Evolutionary conservation across 35 echinoderm and acorn worm species (phyloP).

Genomic region (Eucidaris tribuloides): DNA sequence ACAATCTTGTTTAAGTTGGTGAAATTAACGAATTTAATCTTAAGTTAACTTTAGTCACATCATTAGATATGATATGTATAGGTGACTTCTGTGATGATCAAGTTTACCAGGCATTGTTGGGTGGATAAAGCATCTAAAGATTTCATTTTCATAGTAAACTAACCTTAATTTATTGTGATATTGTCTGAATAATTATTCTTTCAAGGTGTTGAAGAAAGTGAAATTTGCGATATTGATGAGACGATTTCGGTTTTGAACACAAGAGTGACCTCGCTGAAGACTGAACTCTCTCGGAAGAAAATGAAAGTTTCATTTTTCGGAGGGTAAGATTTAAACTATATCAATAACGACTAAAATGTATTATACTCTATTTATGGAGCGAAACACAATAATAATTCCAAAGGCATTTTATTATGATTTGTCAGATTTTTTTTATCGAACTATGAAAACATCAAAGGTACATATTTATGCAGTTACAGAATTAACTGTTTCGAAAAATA

Average conservation of each 20-base stretch:
- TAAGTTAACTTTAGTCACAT: no score
- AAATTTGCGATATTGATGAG: background rate
- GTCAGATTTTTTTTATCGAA: no score
- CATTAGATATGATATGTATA: no score
- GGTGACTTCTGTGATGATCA: no score
- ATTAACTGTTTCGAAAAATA: background rate
- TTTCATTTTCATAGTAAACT: background rate
- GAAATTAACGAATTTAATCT: no score
- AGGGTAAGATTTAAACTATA: background rate
- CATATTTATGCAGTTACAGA: background rate
- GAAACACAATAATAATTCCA: no score
- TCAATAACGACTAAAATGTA: background rate
- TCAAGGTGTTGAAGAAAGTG: background rate
- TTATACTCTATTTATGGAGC: background rate
- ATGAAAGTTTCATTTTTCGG: conserved; percentile 1
- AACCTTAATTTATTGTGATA: background rate
- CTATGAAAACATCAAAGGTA: no score
- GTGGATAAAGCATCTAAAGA: background rate
- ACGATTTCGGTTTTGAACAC: background rate
- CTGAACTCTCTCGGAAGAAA: background rate
- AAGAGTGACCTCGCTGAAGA: background rate
- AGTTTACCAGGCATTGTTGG: background rate
- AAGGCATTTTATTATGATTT: no score
- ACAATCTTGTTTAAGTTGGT: no score
- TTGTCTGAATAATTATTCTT: background rate